These are phyloP conservation scores for Gopherus flavomarginatus DNA, from an alignment of 2,113 vertebrate genomes.

Conservation along the genomic window DNA sequence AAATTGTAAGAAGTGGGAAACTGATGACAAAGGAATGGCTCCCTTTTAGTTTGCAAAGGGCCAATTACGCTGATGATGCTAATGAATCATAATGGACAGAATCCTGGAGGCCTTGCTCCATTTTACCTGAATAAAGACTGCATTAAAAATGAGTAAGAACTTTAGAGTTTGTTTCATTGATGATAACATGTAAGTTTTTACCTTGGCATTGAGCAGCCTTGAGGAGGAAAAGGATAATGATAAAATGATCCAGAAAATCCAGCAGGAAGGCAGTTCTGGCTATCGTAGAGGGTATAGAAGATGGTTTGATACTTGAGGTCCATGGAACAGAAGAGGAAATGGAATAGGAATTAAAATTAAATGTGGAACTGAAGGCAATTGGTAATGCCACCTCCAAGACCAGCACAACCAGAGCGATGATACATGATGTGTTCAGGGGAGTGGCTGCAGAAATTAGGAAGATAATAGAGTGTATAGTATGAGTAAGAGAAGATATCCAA, in stretches of 20 bases:
- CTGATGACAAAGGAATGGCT: neutral
- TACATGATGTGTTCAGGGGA: neutral
- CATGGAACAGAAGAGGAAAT: neutral
- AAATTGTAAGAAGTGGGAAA: neutral
- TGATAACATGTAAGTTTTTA: neutral
- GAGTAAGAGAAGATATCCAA: neutral
- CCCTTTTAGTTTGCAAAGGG: conserved; percentile 43
- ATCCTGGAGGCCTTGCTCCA: neutral
- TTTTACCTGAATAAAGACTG: neutral
- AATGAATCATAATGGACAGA: neutral
- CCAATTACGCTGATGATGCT: neutral
- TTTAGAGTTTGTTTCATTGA: neutral
- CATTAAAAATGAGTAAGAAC: neutral
- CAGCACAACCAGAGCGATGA: neutral
- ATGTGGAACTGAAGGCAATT: neutral
- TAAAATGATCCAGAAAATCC: neutral
- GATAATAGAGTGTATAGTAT: neutral
- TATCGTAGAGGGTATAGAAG: neutral
- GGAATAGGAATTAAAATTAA: neutral
- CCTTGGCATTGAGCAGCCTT: fast-evolving
- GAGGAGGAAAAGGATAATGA: neutral
- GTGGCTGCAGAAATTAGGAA: neutral
- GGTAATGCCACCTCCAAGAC: neutral
- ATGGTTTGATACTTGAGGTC: neutral
- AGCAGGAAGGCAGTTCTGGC: neutral